Conservation (phyloP, 1,140 invertebrate genomes). For the Globodera ellingtonae region DNA sequence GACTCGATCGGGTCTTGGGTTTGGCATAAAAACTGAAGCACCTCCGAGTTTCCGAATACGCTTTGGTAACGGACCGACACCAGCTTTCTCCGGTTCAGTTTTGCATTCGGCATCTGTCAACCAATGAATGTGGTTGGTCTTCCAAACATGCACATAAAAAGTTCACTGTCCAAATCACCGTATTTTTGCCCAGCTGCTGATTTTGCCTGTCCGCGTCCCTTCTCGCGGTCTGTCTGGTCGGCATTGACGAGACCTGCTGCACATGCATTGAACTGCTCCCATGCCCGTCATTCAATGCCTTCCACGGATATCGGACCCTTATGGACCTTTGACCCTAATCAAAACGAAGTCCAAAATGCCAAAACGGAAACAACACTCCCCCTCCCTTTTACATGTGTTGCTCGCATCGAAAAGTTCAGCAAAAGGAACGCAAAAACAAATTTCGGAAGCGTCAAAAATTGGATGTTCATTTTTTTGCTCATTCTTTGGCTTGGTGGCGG, state of each 20-base stretch:
- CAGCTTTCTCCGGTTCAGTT: not conserved
- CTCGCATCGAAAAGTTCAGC: not conserved
- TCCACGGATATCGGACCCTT: constrained; percentile 6
- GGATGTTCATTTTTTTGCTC: too few relatives aligned
- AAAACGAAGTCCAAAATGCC: not conserved
- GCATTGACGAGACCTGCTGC: not conserved
- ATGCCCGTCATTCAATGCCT: not conserved
- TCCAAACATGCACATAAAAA: not conserved
- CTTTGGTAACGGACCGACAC: constrained; percentile 16
- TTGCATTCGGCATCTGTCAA: not conserved
- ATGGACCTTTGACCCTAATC: not conserved
- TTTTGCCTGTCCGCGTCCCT: not conserved
- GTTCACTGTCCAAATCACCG: not conserved
- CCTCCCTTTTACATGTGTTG: not conserved
- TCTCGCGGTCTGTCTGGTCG: not conserved
- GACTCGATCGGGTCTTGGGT: too few relatives aligned
- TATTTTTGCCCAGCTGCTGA: not conserved
- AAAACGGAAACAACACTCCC: not conserved
- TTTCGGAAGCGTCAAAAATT: constrained; percentile 3
- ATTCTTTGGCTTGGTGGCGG: not conserved
- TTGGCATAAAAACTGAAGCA: not conserved
- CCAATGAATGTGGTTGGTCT: not conserved
- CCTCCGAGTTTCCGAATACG: constrained; percentile 9
- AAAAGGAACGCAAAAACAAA: not conserved
- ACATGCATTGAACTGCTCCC: not conserved